Percentiles rank a stretch among this genome's conserved stretches.
Conservation (phyloP, 2,888 invertebrate genomes). For the Coenonympha arcania region DNA sequence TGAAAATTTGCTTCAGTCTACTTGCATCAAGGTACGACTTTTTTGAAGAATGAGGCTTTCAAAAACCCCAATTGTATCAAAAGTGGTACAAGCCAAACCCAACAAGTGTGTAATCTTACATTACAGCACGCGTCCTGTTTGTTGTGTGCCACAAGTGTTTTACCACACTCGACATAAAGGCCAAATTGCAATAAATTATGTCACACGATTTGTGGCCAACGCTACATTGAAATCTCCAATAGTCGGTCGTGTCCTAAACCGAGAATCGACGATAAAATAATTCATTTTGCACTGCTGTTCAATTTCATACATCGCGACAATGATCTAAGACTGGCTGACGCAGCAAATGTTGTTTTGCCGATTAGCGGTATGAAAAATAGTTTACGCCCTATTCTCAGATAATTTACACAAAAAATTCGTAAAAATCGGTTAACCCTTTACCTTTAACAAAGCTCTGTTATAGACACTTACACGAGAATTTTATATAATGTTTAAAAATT, state of each 20-base stretch:
- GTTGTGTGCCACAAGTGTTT: background rate
- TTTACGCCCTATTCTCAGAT: no score
- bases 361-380: no score
- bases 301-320: constrained; percentile 18
- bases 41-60: no score
- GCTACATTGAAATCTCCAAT: constrained; percentile 17
- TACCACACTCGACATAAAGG: background rate
- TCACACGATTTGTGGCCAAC: constrained; percentile 8
- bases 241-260: constrained; percentile 16
- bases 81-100: constrained; percentile 4
- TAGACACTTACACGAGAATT: no score
- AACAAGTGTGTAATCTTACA: constrained; percentile 7
- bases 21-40: no score
- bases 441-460: no score
- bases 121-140: background rate
- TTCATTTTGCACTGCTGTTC: constrained; percentile 23
- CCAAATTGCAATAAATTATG: constrained; percentile 9
- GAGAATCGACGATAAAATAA: constrained; percentile 24
- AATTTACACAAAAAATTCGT: no score
- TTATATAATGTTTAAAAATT: no score
- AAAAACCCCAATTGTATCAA: background rate
- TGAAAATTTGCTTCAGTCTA: no score
- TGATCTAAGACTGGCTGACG: no score
- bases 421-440: no score
- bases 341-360: no score